Evolutionary conservation across 2,888 invertebrate genomes (phyloP), one percentile per base, ranked within the genome.

Genomic region (Pristionchus exspectatus): DNA sequence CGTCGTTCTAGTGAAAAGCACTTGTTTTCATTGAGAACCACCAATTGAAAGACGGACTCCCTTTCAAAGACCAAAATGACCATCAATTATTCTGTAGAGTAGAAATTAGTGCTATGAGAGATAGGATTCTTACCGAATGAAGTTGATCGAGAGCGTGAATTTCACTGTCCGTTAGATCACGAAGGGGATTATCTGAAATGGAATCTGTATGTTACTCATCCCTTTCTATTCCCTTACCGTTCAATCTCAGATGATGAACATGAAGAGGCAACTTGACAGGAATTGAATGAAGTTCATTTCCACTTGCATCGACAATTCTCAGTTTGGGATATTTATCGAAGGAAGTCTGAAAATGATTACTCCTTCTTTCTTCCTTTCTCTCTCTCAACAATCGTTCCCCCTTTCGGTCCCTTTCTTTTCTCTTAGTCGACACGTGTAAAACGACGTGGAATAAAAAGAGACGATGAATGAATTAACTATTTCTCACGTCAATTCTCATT

Each of bases 251-350:
- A 87, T 87, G 87, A 27, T 87, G 87, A 2, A 87, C n/a, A 44
- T 87, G 87, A 14, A 24, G 33, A 7, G 87, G 87, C 38, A 88
- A 27, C 24, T n/a, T n/a, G 24, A 50, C 33, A 33, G 88, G 88
- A n/a, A 88, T 54, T 10, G 77, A 56, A 14, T 74, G 74, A n/a
- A 88, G 33, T 88, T 88, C 81, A 38, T 88, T 88, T 24, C 33
- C 33, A 18, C 38, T 66, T 10, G 33, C 63, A 63, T 88, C 88
- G 54, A 88, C 44, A 33, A 69, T n/a, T 30, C 88, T 56, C 54
- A 88, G 81, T 44, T 56, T 33, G 21, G 88, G 88, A n/a, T 24
- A 69, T 1, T 63, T n/a, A 24, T 33, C 59, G 30, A 88, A 44
- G 21, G 77, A 54, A 14, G 56, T 44, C 88, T 88, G 81, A 87